These are phyloP conservation scores for Arion vulgaris DNA, from an alignment of 1,140 invertebrate genomes.

Conservation along the genomic window DNA sequence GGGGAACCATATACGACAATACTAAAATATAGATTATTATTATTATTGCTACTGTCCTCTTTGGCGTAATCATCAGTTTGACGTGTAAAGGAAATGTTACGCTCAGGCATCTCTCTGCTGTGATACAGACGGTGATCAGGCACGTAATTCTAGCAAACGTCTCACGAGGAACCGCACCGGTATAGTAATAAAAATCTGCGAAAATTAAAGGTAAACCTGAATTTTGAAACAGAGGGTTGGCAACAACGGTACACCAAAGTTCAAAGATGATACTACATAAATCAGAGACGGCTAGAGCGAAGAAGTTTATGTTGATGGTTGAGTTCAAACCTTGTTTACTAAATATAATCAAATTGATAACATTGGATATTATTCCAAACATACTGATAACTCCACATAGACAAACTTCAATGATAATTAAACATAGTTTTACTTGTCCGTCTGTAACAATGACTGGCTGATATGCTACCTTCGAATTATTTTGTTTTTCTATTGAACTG, in stretches of 20 bases:
- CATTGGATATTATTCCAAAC: neutral
- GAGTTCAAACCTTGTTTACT: neutral
- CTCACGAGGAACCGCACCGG: neutral
- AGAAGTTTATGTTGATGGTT: neutral
- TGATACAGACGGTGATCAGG: too few species aligned
- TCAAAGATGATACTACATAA: neutral
- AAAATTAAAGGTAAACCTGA: neutral
- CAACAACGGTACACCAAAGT: neutral
- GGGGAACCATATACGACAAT: too few species aligned
- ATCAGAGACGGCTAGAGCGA: neutral
- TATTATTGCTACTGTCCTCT: neutral
- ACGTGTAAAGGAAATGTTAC: neutral
- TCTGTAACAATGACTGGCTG: too few species aligned
- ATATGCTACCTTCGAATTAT: too few species aligned
- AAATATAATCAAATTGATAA: neutral
- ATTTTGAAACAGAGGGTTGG: neutral
- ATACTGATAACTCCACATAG: neutral
- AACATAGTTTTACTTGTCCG: too few species aligned
- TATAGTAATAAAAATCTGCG: neutral
- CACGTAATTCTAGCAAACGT: neutral
- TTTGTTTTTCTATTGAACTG: too few species aligned
- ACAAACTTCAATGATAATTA: neutral
- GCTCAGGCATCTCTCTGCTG: neutral
- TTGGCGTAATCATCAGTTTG: slow-evolving; percentile 16
- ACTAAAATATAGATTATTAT: neutral